These are phyloP conservation scores for Matsumyia berberina DNA, from an alignment of 2,888 invertebrate genomes.

Conservation along the genomic window DNA sequence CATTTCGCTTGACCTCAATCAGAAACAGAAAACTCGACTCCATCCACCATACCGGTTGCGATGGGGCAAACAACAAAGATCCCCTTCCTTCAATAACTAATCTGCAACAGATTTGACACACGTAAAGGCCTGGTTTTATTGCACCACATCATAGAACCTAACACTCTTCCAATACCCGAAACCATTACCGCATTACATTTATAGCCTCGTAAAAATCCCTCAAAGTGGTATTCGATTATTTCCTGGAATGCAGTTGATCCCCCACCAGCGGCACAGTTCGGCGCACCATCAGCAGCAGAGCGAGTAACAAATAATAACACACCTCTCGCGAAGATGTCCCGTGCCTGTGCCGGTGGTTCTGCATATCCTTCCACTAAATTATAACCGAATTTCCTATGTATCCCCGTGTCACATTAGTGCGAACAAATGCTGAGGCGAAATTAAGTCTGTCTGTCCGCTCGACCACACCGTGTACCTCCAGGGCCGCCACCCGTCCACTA, in stretches of 20 bases:
- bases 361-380: conserved; percentile 71
- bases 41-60: background rate
- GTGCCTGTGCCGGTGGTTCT: conserved; percentile 24
- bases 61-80: conserved; percentile 2
- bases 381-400: conserved; percentile 67
- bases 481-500: background rate
- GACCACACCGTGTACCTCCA: conserved; percentile 24
- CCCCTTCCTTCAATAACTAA: conserved; percentile 29
- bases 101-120: conserved; percentile 53
- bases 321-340: conserved; percentile 37
- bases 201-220: conserved; percentile 67
- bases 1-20: conserved; percentile 31
- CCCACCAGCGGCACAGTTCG: conserved; percentile 20
- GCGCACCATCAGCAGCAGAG: conserved; percentile 21
- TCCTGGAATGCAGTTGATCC: conserved; percentile 70
- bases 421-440: conserved; percentile 54
- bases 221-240: conserved; percentile 68
- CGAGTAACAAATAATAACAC: conserved; percentile 68
- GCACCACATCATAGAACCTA: conserved; percentile 27
- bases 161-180: conserved; percentile 48
- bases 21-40: conserved; percentile 22
- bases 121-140: conserved; percentile 52
- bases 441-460: conserved; percentile 28
- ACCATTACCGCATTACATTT: conserved; percentile 62
- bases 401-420: conserved; percentile 64